These are phyloP conservation scores for Cynaeus angustus DNA, from an alignment of 2,888 invertebrate genomes.

Conservation along the genomic window DNA sequence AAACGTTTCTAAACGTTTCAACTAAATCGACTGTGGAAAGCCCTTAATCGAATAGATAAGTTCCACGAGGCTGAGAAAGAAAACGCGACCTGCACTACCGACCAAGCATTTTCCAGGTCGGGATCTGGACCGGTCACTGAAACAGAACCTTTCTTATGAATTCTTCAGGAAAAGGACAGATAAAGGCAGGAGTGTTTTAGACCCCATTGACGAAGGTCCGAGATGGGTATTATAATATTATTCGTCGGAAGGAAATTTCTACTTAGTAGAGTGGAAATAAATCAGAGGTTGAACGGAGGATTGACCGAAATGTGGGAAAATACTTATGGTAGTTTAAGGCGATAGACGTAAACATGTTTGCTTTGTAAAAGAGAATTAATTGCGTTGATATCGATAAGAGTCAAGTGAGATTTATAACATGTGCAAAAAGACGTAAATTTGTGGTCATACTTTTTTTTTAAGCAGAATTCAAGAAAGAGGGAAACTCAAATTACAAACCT, in stretches of 20 bases:
- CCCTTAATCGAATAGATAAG: constrained; percentile 33
- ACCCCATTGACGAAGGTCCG: not conserved
- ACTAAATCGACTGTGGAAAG: constrained; percentile 21
- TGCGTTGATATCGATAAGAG: no score
- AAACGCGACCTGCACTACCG: constrained; percentile 18
- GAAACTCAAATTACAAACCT: no score
- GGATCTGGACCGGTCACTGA: constrained; percentile 10
- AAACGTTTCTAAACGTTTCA: constrained; percentile 29
- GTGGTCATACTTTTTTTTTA: no score
- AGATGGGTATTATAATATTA: no score
- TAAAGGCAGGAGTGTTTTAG: not conserved
- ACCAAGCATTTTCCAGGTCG: constrained; percentile 5
- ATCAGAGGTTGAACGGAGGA: not conserved
- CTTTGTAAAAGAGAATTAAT: no score
- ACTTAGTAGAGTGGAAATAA: not conserved
- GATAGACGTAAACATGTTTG: no score
- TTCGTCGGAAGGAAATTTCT: not conserved
- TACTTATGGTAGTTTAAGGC: not conserved
- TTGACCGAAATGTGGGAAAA: not conserved
- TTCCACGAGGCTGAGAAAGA: not conserved
- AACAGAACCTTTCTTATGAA: not conserved
- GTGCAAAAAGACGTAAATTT: no score
- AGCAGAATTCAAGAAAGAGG: no score
- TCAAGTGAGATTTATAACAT: no score
- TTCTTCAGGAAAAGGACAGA: not conserved